Evolutionary conservation across 1,140 invertebrate genomes (phyloP).

Genomic region (Leptinotarsa texana): DNA sequence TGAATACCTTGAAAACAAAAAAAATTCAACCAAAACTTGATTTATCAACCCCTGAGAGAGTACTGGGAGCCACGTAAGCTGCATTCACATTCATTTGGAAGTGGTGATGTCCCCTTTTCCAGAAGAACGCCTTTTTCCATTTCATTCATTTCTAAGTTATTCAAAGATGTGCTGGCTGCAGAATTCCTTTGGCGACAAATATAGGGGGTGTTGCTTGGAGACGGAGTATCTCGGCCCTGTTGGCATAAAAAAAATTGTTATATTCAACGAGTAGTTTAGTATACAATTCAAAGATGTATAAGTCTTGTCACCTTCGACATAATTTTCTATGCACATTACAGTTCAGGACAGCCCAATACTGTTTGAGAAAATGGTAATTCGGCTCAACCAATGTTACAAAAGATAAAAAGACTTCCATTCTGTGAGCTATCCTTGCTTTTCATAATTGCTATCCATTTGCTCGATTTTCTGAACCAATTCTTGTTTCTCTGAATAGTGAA

Average conservation of each 20-base stretch:
- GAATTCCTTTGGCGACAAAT: conserved; percentile 73
- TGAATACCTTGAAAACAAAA: too few species aligned
- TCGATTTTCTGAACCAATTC: too few species aligned
- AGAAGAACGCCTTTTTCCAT: conserved; percentile 67
- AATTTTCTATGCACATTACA: too few species aligned
- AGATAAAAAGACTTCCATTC: too few species aligned
- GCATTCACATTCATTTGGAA: conserved; percentile 38
- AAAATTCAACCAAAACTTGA: not conserved
- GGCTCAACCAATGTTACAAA: too few species aligned
- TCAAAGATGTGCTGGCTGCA: conserved; percentile 52
- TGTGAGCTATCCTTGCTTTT: too few species aligned
- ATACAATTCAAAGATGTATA: too few species aligned
- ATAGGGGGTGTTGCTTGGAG: conserved; percentile 76
- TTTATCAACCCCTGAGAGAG: conserved; percentile 34
- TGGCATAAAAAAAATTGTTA: conserved; percentile 29
- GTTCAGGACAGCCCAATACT: too few species aligned
- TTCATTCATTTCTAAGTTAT: conserved; percentile 61
- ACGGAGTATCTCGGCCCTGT: conserved; percentile 74
- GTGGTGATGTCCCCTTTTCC: conserved; percentile 18
- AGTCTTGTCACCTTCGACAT: too few species aligned
- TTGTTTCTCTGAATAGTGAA: too few species aligned
- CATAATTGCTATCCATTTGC: too few species aligned
- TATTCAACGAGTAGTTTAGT: not conserved
- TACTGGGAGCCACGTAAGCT: conserved; percentile 37
- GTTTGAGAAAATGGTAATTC: too few species aligned